Conservation (phyloP, 2,797 vertebrate species). For the Triplophysa yarkandensis region DNA sequence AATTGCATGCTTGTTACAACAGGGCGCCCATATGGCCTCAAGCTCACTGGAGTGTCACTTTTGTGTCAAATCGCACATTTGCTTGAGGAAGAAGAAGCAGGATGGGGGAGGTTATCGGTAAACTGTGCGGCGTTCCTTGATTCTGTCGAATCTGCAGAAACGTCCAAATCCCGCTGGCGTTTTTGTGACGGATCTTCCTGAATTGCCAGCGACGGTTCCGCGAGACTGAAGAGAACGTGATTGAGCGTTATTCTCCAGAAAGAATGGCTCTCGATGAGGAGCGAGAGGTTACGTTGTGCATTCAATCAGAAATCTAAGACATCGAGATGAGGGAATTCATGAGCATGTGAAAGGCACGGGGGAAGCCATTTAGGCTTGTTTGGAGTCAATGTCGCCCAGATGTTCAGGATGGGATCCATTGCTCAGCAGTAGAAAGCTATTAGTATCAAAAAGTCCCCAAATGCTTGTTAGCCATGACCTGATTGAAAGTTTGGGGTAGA, state of each 20-base stretch:
- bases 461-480: constrained; percentile 53
- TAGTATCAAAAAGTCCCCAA: constrained; percentile 52
- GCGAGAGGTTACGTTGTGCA: constrained; percentile 25
- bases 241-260: constrained; percentile 17
- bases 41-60: constrained; percentile 54
- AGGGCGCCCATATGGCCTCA: constrained; percentile 59
- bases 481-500: constrained; percentile 42
- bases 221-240: constrained; percentile 42
- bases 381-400: constrained; percentile 45
- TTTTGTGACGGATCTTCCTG: constrained; percentile 13
- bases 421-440: constrained; percentile 45
- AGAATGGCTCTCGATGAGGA: constrained; percentile 33
- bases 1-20: constrained; percentile 61
- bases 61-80: constrained; percentile 52
- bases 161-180: constrained; percentile 28
- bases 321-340: constrained; percentile 39
- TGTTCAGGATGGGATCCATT: constrained; percentile 44
- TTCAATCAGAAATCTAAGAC: constrained; percentile 40
- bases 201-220: constrained; percentile 26
- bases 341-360: not conserved
- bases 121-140: constrained; percentile 13
- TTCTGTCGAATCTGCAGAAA: constrained; percentile 28
- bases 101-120: constrained; percentile 26
- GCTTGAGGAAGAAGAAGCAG: constrained; percentile 27
- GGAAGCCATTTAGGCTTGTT: constrained; percentile 32